phyloP scores from a whole-genome alignment of 2,888 invertebrate genomes.

The Auanema sp. region DNA sequence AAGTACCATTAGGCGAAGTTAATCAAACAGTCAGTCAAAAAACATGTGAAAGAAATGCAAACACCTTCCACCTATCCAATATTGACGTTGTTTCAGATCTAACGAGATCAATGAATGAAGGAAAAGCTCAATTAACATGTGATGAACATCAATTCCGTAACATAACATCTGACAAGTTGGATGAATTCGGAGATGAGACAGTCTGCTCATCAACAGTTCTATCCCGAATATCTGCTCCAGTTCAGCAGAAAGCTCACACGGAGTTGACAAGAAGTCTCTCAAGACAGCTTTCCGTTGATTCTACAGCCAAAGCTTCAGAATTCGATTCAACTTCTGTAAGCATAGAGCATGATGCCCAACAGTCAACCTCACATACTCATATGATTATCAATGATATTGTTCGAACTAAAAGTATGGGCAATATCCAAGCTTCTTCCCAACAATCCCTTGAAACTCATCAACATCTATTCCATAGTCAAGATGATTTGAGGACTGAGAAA shows the following conservation, averaged over 20 bases:
- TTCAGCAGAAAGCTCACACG: background rate
- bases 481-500: background rate
- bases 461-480: background rate
- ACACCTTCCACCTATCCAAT: too few relatives aligned
- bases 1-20: background rate
- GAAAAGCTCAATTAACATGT: background rate
- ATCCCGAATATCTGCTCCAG: slow-evolving; percentile 6
- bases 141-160: background rate
- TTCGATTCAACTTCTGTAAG: too few relatives aligned
- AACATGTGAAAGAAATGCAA: slow-evolving; percentile 2
- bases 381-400: too few relatives aligned
- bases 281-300: slow-evolving; percentile 6
- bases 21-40: background rate
- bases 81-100: background rate
- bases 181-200: slow-evolving; percentile 8
- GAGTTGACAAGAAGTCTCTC: slow-evolving; percentile 1
- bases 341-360: too few relatives aligned
- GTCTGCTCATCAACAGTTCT: slow-evolving; percentile 5
- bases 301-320: slow-evolving; percentile 2
- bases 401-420: too few relatives aligned
- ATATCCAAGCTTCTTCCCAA: too few relatives aligned
- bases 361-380: too few relatives aligned
- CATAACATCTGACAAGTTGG: background rate
- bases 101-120: slow-evolving; percentile 9
- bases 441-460: too few relatives aligned